phyloP scores from a whole-genome alignment of 2,113 vertebrate genomes.

The Tympanuchus pallidicinctus region DNA sequence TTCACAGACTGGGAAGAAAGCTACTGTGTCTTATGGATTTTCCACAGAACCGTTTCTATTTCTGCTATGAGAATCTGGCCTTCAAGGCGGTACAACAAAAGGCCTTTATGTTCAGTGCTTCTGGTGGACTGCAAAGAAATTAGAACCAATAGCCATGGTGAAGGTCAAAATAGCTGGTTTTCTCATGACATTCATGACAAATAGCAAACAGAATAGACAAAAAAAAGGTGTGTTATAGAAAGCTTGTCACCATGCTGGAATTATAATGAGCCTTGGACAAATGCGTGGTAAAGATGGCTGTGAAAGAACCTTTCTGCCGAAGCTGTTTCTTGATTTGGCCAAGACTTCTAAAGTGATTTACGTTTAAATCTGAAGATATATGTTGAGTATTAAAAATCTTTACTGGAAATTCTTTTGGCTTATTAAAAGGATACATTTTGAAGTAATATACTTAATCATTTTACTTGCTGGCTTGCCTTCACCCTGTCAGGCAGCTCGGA shows the following conservation, averaged over 20 bases:
- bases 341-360: not conserved
- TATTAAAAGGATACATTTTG: constrained; percentile 20
- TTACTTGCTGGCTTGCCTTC: constrained; percentile 9
- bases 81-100: not conserved
- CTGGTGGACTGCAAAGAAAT: not conserved
- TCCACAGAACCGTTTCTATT: constrained; percentile 19
- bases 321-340: not conserved
- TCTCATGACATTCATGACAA: not conserved
- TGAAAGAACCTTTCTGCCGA: not conserved
- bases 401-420: constrained; percentile 4
- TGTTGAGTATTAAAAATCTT: not conserved
- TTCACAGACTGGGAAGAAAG: constrained; percentile 33
- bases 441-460: not conserved
- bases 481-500: not conserved
- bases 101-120: not conserved
- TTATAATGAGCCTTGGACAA: not conserved
- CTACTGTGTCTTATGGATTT: constrained; percentile 7
- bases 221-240: not conserved
- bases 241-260: not conserved
- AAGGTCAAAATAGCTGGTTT: not conserved
- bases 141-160: not conserved
- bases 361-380: not conserved
- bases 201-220: not conserved
- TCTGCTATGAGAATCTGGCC: not conserved
- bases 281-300: not conserved